These are phyloP conservation scores for Lepidurus apus DNA, from an alignment of 1,140 invertebrate species.

Conservation along the genomic window DNA sequence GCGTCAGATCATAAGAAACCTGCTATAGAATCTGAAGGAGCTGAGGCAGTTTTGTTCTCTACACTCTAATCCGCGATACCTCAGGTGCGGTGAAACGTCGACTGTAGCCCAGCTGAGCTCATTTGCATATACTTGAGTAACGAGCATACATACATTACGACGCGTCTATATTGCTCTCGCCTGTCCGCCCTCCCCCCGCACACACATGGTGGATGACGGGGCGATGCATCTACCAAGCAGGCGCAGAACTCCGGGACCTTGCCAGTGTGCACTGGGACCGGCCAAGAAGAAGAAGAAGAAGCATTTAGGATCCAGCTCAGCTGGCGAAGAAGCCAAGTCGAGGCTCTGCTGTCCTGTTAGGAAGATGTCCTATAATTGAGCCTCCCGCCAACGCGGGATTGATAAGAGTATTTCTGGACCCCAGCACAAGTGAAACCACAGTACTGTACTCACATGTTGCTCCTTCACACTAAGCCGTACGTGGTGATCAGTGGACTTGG, in stretches of 20 bases:
- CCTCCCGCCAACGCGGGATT: background rate
- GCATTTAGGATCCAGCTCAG: slow-evolving; percentile 14
- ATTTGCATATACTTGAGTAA: slow-evolving; percentile 16
- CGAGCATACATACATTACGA: background rate
- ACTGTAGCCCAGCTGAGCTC: background rate
- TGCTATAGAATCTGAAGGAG: background rate
- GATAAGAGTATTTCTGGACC: background rate
- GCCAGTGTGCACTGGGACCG: background rate
- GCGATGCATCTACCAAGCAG: background rate
- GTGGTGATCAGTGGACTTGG: no score
- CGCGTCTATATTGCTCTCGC: background rate
- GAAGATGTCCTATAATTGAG: background rate
- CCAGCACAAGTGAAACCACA: no score
- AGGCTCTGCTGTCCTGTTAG: background rate
- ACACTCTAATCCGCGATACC: background rate
- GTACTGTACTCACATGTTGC: no score
- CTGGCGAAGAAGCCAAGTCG: slow-evolving; percentile 5
- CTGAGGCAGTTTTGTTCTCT: background rate
- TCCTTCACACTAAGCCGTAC: no score
- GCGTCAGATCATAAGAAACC: background rate
- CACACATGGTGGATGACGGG: background rate
- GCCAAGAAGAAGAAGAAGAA: background rate
- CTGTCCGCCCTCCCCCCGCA: background rate
- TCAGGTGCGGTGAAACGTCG: background rate
- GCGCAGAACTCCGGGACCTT: background rate